Base-by-base conservation (phyloP, 1,140 invertebrate species). In the Dinothrombium tinctorium region DNA sequence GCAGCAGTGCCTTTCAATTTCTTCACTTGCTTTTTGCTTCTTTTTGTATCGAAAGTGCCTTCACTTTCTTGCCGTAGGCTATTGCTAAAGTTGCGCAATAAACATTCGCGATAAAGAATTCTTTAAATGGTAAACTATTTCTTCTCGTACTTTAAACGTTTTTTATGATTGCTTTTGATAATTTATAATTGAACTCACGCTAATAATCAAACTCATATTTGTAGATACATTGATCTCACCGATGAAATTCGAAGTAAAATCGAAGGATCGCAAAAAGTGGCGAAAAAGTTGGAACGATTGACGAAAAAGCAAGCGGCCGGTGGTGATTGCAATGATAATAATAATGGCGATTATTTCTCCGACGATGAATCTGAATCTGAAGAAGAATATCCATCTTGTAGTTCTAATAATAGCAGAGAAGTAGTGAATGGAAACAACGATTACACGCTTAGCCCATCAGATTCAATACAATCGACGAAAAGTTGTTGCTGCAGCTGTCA, bases 241-340 rank as follows among this genome's bases (percentile, higher is more conserved):
- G 79, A 87, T 46, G 81, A 86, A 46, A 81, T 87, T 50, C 81
- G 84, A 51, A 79, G 84, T 52, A 86, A 83, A 56, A 60, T 90
- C 1, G 82, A 83, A 59, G 76, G 78, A 9, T 86, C 76, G 45
- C 73, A 82, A 44, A 90, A 90, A 61, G 83, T 90, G 35, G 83
- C 82, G 0, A 78, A 77, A 49, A 89, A 89, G 57, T 58, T 90
- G 33, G 83, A 90, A 54, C 82, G 86, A 58, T 59, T 89, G 39
- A 36, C 43, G n/a, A 41, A 32, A 12, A 47, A 47, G 77, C 83
- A 59, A 76, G 47, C 33, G 15, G 42, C 41, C 35, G 54, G 41
- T 29, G 42, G 43, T 22, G 42, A 49, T 40, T 47, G 43, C 12
- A 37, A 22, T 28, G 39, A 40, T 26, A 35, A 43, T 42, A n/a